A percentile compares a stretch with the other conserved stretches of the same genome.
Conservation (phyloP, 2,888 invertebrate species). For the Sarcophaga rosellei region DNA sequence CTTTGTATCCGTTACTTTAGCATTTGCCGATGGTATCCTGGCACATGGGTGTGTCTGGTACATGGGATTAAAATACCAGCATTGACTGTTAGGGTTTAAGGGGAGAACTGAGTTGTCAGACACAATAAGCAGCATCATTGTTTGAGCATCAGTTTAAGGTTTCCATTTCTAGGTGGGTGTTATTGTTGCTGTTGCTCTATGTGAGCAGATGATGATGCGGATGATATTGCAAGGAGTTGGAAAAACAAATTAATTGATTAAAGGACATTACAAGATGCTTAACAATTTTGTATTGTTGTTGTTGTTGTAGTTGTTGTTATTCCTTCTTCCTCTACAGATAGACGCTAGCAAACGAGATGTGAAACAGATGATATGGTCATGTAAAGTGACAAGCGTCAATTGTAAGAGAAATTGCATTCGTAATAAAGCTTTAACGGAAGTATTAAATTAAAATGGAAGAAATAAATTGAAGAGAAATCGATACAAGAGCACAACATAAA, state of each 20-base stretch:
- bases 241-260: slow-evolving; percentile 72
- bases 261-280: slow-evolving; percentile 71
- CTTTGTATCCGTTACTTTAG: slow-evolving; percentile 65
- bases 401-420: slow-evolving; percentile 67
- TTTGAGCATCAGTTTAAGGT: slow-evolving; percentile 62
- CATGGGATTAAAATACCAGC: slow-evolving; percentile 56
- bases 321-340: slow-evolving; percentile 1
- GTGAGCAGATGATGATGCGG: slow-evolving; percentile 40
- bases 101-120: slow-evolving; percentile 72
- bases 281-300: slow-evolving; percentile 48
- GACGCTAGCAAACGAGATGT: slow-evolving; percentile 46
- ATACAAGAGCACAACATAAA: not conserved
- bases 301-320: not conserved
- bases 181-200: slow-evolving; percentile 5
- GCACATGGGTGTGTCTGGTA: slow-evolving; percentile 64
- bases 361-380: slow-evolving; percentile 64
- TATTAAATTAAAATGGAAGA: not conserved
- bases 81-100: not conserved
- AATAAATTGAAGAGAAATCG: not conserved
- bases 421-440: slow-evolving; percentile 5
- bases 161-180: slow-evolving; percentile 45
- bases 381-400: slow-evolving; percentile 70
- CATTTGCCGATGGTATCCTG: slow-evolving; percentile 54
- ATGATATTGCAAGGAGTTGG: slow-evolving; percentile 55
- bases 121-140: slow-evolving; percentile 69